phyloP scores from a whole-genome alignment of 2,888 invertebrate species.

The Lochmaea crataegi region DNA sequence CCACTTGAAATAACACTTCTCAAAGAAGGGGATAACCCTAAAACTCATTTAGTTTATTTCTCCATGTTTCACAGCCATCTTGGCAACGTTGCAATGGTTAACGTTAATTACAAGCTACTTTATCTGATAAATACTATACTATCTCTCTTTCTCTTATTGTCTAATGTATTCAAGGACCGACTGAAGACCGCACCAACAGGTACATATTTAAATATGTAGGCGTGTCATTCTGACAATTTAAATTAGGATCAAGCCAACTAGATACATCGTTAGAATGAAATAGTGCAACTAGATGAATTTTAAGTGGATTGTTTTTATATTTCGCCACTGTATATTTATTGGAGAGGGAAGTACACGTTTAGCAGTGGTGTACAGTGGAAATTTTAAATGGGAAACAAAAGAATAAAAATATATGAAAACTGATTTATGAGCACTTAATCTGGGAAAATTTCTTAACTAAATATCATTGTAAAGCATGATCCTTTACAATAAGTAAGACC shows the following conservation, averaged over 20 bases:
- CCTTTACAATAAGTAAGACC: no score
- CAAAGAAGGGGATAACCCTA: no score
- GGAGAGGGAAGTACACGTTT: slow-evolving; percentile 12
- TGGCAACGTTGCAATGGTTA: not conserved
- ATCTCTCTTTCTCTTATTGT: slow-evolving; percentile 14
- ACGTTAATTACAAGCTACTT: slow-evolving; percentile 1
- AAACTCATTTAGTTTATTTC: no score
- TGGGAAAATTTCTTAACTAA: no score
- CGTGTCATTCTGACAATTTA: slow-evolving; percentile 54
- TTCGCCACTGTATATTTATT: slow-evolving; percentile 36
- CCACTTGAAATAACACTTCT: no score
- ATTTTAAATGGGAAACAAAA: not conserved
- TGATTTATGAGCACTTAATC: no score
- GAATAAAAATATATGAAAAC: not conserved
- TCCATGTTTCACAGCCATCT: not conserved
- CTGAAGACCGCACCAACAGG: slow-evolving; percentile 41
- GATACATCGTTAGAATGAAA: slow-evolving; percentile 52
- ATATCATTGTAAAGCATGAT: no score
- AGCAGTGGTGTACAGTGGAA: not conserved
- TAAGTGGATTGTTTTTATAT: slow-evolving; percentile 53
- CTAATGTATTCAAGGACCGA: not conserved
- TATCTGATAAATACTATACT: slow-evolving; percentile 11
- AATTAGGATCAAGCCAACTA: slow-evolving; percentile 52
- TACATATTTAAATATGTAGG: slow-evolving; percentile 54
- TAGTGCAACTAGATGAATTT: slow-evolving; percentile 54